These are phyloP conservation scores for Tipula confusa DNA, from an alignment of 2,888 invertebrate species.

Conservation along the genomic window DNA sequence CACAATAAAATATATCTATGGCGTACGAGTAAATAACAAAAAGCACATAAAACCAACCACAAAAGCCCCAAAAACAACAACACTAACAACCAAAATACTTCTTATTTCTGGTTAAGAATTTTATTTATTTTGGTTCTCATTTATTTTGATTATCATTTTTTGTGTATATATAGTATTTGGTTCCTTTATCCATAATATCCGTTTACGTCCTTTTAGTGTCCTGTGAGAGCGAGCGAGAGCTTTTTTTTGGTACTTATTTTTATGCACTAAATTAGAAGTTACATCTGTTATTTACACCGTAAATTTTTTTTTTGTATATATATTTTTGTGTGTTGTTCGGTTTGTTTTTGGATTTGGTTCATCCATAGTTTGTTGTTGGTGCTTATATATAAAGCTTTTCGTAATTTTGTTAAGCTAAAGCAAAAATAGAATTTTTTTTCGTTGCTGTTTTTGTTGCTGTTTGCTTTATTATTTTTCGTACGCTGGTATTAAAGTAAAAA, in stretches of 20 bases:
- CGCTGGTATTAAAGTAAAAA: background rate
- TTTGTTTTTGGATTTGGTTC: background rate
- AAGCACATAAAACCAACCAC: constrained; percentile 12
- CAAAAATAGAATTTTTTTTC: background rate
- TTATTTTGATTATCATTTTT: constrained; percentile 29
- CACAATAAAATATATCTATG: background rate
- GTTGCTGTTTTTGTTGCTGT: background rate
- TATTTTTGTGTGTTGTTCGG: background rate
- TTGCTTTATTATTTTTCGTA: background rate
- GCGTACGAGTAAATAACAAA: background rate
- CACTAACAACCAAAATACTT: background rate
- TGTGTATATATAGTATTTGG: background rate
- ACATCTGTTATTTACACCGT: constrained; percentile 31
- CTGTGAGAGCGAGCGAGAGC: constrained; percentile 26
- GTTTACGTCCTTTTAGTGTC: constrained; percentile 29
- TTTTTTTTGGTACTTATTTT: constrained; percentile 7
- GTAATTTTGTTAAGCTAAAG: background rate
- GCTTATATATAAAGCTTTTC: background rate
- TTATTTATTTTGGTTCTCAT: constrained; percentile 29
- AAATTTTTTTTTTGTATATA: background rate
- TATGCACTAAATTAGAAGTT: constrained; percentile 31
- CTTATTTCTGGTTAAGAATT: constrained; percentile 25
- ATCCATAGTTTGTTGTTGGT: background rate
- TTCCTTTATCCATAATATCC: background rate
- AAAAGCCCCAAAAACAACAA: constrained; percentile 3